phyloP scores from a whole-genome alignment of 2,113 vertebrate species.

The Protobothrops flavoviridis region DNA sequence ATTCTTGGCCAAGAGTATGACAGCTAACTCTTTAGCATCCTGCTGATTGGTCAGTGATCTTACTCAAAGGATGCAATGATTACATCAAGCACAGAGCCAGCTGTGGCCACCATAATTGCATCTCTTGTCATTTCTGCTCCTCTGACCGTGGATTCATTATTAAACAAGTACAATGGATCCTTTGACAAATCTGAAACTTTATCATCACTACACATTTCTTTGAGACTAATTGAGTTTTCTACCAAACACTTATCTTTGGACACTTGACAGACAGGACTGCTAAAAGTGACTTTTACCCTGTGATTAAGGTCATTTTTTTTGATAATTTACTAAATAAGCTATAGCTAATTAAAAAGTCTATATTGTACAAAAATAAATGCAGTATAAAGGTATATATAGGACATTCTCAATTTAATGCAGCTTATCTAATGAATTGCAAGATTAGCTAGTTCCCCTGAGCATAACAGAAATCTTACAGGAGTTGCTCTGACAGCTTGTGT shows the following conservation, averaged over 20 bases:
- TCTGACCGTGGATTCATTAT: not conserved
- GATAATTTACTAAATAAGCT: not conserved
- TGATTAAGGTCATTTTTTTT: not conserved
- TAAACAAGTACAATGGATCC: not conserved
- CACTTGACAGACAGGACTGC: not conserved
- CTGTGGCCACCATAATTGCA: not conserved
- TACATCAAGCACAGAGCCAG: not conserved
- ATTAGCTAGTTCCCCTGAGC: not conserved
- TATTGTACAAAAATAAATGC: not conserved
- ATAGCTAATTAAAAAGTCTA: not conserved
- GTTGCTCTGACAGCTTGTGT: not conserved
- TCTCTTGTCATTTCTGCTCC: not conserved
- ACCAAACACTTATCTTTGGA: not conserved
- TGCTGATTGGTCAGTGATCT: not conserved
- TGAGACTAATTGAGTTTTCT: not conserved
- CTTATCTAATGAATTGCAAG: not conserved
- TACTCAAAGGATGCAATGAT: not conserved
- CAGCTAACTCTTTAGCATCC: not conserved
- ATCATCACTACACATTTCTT: not conserved
- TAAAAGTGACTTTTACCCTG: not conserved
- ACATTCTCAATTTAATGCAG: not conserved
- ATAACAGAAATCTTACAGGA: not conserved
- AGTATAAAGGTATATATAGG: not conserved
- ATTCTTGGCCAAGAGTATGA: not conserved
- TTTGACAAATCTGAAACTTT: not conserved